A percentile compares a stretch with the other conserved stretches of the same genome.
Evolutionary conservation across 2,797 vertebrate genomes (phyloP).

Genomic region (Urophycis tenuis): DNA sequence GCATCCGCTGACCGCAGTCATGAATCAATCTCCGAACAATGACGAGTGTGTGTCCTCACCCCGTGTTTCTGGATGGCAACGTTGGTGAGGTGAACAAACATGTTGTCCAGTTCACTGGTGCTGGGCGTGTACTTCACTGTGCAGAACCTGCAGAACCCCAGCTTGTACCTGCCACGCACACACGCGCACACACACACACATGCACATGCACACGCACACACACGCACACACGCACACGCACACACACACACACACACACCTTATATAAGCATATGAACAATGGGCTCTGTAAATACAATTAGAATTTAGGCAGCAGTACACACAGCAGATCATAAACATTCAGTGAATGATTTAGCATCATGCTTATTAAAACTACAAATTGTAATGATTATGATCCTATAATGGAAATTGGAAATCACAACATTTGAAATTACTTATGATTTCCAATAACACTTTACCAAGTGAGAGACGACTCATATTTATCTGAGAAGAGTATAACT

Average conservation of each 20-base stretch:
- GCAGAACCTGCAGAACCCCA: constrained; percentile 98
- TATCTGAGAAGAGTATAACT: not conserved
- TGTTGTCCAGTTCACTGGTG: constrained; percentile 96
- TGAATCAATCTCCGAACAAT: not conserved
- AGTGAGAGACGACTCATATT: not conserved
- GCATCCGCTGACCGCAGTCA: not conserved
- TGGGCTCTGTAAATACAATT: not conserved
- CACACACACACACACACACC: no score
- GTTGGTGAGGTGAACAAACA: constrained; percentile 98
- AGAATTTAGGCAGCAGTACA: not conserved
- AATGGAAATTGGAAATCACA: not conserved
- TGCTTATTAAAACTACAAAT: not conserved
- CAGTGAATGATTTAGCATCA: not conserved
- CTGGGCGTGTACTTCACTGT: constrained; percentile 97
- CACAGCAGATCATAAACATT: not conserved
- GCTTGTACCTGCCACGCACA: constrained; percentile 80
- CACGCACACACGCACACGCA: constrained; percentile 21
- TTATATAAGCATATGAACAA: not conserved
- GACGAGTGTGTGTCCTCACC: constrained; percentile 63
- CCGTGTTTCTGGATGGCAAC: constrained; percentile 98
- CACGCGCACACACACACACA: not conserved
- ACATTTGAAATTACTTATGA: not conserved
- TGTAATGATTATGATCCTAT: not conserved
- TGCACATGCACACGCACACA: constrained; percentile 75
- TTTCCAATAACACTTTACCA: not conserved